Evolutionary conservation across 1,140 invertebrate species (phyloP).

Genomic region (Musca vetustissima): DNA sequence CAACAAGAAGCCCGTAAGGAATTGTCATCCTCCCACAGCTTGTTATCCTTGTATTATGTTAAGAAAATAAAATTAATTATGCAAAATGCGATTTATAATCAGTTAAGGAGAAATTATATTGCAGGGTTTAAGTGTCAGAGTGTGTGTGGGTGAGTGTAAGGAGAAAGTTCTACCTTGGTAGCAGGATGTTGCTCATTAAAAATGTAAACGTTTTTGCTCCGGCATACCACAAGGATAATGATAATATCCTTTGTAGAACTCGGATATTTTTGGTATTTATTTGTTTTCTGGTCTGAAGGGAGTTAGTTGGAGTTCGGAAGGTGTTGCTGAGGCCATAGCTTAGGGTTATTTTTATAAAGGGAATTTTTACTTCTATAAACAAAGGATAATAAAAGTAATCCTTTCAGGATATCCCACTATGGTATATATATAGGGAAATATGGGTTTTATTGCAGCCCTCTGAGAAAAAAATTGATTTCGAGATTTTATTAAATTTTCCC

Average conservation of each 20-base stretch:
- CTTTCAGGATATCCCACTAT: too few species aligned
- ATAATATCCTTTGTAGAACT: neutral
- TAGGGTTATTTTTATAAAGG: too few species aligned
- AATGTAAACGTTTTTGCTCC: neutral
- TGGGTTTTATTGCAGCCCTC: too few species aligned
- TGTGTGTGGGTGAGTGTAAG: neutral
- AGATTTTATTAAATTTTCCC: too few species aligned
- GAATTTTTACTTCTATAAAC: too few species aligned
- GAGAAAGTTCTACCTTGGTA: neutral
- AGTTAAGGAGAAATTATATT: neutral
- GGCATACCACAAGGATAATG: constrained; percentile 11
- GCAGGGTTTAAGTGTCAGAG: neutral
- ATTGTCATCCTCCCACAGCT: neutral
- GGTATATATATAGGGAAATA: too few species aligned
- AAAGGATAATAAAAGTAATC: too few species aligned
- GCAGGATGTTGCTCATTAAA: neutral
- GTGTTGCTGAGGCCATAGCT: too few species aligned
- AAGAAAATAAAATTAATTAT: constrained; percentile 24
- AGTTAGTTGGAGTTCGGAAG: too few species aligned
- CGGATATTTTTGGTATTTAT: too few species aligned
- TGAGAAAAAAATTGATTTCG: too few species aligned
- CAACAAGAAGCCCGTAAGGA: neutral
- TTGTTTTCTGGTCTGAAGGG: too few species aligned
- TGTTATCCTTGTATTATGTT: neutral
- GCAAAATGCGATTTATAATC: constrained; percentile 6